Evolutionary conservation across 2,888 invertebrate genomes (phyloP).

Genomic region (Epinotia brunnichana): DNA sequence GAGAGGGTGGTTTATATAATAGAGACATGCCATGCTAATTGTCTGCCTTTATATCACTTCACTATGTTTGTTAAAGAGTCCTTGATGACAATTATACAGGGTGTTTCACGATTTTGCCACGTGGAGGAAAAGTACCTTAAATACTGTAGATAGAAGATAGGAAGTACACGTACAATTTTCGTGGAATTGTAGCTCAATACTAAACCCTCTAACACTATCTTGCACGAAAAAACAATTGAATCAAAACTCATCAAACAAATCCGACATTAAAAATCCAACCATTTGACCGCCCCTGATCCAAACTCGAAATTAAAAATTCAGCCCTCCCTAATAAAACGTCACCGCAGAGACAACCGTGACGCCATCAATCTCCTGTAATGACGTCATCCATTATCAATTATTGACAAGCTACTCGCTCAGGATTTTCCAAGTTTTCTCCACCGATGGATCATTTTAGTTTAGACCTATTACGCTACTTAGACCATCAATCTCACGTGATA

Average conservation of each 20-base stretch:
- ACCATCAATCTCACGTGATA: constrained; percentile 40
- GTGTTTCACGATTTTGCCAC: too few species aligned
- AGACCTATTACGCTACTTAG: constrained; percentile 48
- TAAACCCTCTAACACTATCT: too few species aligned
- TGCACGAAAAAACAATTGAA: background rate
- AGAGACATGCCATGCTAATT: too few species aligned
- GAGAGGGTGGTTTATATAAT: too few species aligned
- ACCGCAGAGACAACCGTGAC: constrained; percentile 46
- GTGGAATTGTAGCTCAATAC: too few species aligned
- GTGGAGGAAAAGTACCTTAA: too few species aligned
- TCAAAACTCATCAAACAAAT: background rate
- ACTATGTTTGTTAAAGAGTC: too few species aligned
- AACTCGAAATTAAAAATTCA: constrained; percentile 33
- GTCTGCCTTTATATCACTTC: too few species aligned
- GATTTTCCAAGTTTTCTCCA: constrained; percentile 76
- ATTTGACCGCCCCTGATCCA: constrained; percentile 2
- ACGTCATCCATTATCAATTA: constrained; percentile 84
- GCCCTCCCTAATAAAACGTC: constrained; percentile 32
- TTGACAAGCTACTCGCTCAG: constrained; percentile 74
- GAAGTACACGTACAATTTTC: too few species aligned
- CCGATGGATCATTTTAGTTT: constrained; percentile 64
- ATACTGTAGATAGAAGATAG: too few species aligned
- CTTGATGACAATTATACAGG: too few species aligned
- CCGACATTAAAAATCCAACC: background rate
- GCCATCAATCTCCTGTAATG: constrained; percentile 81